Evolutionary conservation across 2,888 invertebrate species (phyloP).

Genomic region (Caenorhabditis sp.): DNA sequence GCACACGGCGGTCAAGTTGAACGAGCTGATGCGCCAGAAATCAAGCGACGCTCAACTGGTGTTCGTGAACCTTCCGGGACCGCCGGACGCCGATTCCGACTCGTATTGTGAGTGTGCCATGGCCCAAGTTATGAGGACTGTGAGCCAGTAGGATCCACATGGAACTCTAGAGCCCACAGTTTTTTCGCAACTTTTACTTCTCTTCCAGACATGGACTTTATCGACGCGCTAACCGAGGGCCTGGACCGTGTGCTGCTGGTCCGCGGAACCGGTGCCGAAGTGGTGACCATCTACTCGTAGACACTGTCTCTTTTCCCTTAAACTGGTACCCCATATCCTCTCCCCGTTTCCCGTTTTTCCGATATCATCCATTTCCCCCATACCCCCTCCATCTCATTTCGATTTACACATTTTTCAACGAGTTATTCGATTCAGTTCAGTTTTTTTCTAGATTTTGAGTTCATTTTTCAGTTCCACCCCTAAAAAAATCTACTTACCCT

Average conservation of each 20-base stretch:
- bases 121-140: too few relatives aligned
- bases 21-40: constrained; percentile 96
- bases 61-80: constrained; percentile 97
- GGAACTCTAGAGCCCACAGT: not conserved
- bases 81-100: constrained; percentile 83
- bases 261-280: constrained; percentile 96
- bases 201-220: constrained; percentile 89
- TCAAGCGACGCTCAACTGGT: constrained; percentile 97
- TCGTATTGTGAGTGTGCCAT: constrained; percentile 78
- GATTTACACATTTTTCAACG: not conserved
- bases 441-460: not conserved
- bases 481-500: constrained; percentile 15
- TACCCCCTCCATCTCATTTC: constrained; percentile 14
- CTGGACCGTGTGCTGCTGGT: constrained; percentile 97
- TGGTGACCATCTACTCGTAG: constrained; percentile 98
- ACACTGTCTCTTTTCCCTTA: constrained; percentile 1
- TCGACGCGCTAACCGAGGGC: constrained; percentile 97
- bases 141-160: too few relatives aligned
- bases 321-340: constrained; percentile 45
- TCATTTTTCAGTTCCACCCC: too few relatives aligned
- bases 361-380: not conserved
- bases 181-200: not conserved
- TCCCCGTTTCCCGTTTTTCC: not conserved
- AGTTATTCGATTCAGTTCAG: not conserved
- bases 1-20: constrained; percentile 99